phyloP scores from a whole-genome alignment of 2,888 invertebrate genomes.

The Dasypolia templi region DNA sequence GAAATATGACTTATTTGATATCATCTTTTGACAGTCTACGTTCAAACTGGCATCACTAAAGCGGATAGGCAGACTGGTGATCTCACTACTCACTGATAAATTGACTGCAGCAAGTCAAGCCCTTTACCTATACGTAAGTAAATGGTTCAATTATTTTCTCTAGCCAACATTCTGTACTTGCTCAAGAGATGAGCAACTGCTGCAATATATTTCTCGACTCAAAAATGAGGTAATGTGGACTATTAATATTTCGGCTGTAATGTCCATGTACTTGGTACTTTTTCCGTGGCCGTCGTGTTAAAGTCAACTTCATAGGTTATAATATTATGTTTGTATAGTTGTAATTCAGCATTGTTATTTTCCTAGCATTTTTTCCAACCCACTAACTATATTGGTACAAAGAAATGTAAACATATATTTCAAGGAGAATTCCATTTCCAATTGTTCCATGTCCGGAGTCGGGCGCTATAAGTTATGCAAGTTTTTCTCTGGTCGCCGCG shows the following conservation, averaged over 20 bases:
- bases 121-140: neutral
- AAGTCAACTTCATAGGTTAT: too few relatives aligned
- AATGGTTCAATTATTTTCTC: neutral
- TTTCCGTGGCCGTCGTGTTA: constrained; percentile 21
- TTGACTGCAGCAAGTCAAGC: neutral
- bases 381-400: neutral
- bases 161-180: too few relatives aligned
- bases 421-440: constrained; percentile 1
- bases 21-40: neutral
- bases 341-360: neutral
- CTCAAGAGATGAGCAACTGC: too few relatives aligned
- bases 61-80: too few relatives aligned
- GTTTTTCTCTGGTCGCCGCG: constrained; percentile 42
- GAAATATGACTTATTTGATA: constrained; percentile 1
- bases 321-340: neutral
- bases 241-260: constrained; percentile 1
- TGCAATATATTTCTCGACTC: neutral
- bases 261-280: neutral
- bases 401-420: constrained; percentile 4
- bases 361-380: neutral
- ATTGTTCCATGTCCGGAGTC: constrained; percentile 6
- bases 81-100: neutral
- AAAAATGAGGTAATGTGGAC: neutral
- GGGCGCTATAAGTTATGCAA: constrained; percentile 55
- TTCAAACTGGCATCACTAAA: neutral